Evolutionary conservation across 2,113 vertebrate species (phyloP), one percentile per base, ranked within the genome.

Genomic region (Gymnorhina tibicen): DNA sequence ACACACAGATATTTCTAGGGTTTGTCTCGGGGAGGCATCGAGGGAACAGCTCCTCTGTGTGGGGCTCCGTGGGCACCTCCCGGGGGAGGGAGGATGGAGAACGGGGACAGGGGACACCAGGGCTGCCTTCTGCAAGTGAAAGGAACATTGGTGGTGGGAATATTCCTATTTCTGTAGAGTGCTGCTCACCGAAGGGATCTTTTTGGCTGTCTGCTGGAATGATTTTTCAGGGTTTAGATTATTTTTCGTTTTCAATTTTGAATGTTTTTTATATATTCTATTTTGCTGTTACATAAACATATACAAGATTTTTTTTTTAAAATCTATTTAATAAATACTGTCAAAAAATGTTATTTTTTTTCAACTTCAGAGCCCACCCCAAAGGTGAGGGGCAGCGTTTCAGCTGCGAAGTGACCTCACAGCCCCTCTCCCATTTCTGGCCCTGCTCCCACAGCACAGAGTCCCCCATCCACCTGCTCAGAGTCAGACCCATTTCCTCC

Each of bases 81-180:
- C 16, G 6, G 14, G 39, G 13, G 8, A 67, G 28, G 17, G 16
- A 16, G 16, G 33, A 28, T 18, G 20, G 37, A 50, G 50, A 39
- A 8, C 0, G 0, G 28, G 21, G 33, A 24, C 14, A 16, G 0
- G 35, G 62, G 17, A 3, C 5, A 1, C 39, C 0, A 5, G 35
- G 2, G 7, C 53, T 46, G 35, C 32, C 47, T 78, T 33, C 68
- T 73, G 76, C 49, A 1, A 1, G 3, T 2, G 70, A 13, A 26
- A 11, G 66, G 64, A n/a, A 28, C 1, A 5, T 3, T 26, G 24
- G 5, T 56, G 44, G 21, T 49, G 85, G 32, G 39, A 74, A 3
- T 60, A 4, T 30, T 33, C 10, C 24, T 5, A 0, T 52, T 84
- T 68, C 4, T 69, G 3, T 66, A 8, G 27, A 58, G 46, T 4